Percentiles rank a stretch among this genome's conserved stretches.
Evolutionary conservation across 1,140 invertebrate genomes (phyloP).

Genomic region (Nylanderia fulva): DNA sequence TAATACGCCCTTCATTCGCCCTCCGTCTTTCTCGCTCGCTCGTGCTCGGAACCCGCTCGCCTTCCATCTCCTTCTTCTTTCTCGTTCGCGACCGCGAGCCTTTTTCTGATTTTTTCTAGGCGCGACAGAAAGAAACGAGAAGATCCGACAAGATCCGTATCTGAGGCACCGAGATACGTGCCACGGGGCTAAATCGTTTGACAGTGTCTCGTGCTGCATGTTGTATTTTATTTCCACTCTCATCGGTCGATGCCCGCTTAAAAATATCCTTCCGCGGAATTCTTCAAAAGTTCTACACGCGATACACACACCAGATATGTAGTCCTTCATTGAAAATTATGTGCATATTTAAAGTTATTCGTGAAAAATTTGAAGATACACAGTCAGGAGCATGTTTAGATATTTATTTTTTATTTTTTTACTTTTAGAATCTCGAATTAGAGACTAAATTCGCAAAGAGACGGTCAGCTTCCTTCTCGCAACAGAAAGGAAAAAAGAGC

Average conservation of each 20-base stretch:
- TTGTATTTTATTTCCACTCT: slow-evolving; percentile 30
- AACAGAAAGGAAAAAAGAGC: not conserved
- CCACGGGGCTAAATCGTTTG: slow-evolving; percentile 81
- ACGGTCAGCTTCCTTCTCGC: not conserved
- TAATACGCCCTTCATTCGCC: slow-evolving; percentile 70
- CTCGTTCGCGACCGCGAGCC: slow-evolving; percentile 30
- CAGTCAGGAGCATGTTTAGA: not conserved
- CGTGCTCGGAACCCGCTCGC: not conserved
- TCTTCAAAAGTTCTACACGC: slow-evolving; percentile 12
- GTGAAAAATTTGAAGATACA: not conserved
- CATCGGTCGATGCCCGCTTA: slow-evolving; percentile 20
- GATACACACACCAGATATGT: not conserved
- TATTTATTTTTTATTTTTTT: not conserved
- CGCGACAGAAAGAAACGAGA: slow-evolving; percentile 72
- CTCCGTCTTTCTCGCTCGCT: slow-evolving; percentile 39
- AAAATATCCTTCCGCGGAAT: slow-evolving; percentile 12
- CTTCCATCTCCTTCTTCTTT: slow-evolving; percentile 49
- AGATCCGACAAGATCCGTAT: slow-evolving; percentile 80
- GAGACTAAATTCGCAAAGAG: not conserved
- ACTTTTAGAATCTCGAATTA: not conserved
- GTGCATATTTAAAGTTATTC: not conserved
- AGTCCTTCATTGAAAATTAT: not conserved
- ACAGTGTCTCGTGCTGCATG: slow-evolving; percentile 62
- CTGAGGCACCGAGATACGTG: slow-evolving; percentile 77
- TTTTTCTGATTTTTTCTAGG: slow-evolving; percentile 63